Evolutionary conservation across 1,140 invertebrate genomes (phyloP).

Genomic region (Zaprionus kolodkinae): DNA sequence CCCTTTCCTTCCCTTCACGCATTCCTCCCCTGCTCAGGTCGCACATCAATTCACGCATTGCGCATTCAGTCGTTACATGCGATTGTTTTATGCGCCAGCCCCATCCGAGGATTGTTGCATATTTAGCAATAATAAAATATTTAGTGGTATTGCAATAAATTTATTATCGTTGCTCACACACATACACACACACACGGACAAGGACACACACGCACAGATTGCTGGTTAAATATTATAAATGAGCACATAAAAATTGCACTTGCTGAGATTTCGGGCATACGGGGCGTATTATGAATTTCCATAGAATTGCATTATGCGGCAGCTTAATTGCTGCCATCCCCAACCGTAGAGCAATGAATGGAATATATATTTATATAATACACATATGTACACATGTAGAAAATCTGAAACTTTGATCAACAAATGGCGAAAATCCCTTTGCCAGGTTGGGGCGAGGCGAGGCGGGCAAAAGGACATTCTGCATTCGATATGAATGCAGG

Average conservation of each 20-base stretch:
- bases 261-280: constrained; percentile 37
- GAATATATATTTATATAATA: not conserved
- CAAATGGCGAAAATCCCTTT: constrained; percentile 32
- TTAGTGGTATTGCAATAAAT: constrained; percentile 79
- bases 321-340: constrained; percentile 25
- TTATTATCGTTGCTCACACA: constrained; percentile 62
- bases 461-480: constrained; percentile 38
- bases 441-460: too few species aligned
- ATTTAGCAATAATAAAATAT: constrained; percentile 83
- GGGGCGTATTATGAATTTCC: constrained; percentile 55
- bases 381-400: not conserved
- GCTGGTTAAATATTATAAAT: constrained; percentile 64
- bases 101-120: constrained; percentile 69
- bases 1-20: not conserved
- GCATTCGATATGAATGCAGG: constrained; percentile 39
- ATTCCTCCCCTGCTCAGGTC: constrained; percentile 18
- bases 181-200: not conserved
- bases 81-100: constrained; percentile 75
- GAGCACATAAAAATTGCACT: constrained; percentile 55
- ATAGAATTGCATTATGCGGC: constrained; percentile 47
- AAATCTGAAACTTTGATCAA: constrained; percentile 30
- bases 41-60: constrained; percentile 52
- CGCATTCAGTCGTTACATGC: constrained; percentile 69
- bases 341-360: not conserved
- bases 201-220: constrained; percentile 15